Evolutionary conservation across 1,140 invertebrate genomes (phyloP).

Genomic region (Cryptotermes secundus): DNA sequence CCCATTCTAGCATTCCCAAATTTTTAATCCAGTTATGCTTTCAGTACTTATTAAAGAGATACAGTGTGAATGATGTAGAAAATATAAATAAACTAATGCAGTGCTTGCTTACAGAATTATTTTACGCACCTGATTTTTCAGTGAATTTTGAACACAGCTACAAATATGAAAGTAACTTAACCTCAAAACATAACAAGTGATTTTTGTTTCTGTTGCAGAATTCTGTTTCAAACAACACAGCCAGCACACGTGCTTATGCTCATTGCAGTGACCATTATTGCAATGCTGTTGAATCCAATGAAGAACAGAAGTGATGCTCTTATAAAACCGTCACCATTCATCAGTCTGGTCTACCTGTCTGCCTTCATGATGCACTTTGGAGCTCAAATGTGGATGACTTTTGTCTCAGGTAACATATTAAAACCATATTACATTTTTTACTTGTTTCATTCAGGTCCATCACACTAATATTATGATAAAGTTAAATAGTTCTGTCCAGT

Average conservation of each 20-base stretch:
- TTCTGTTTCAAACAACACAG: slow-evolving; percentile 67
- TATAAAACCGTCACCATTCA: slow-evolving; percentile 34
- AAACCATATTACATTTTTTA: too few relatives aligned
- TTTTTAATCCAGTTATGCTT: background rate
- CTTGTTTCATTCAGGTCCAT: too few relatives aligned
- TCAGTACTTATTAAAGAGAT: background rate
- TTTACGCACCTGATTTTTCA: background rate
- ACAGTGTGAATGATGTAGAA: background rate
- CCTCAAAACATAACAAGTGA: too few relatives aligned
- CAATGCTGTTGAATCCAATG: slow-evolving; percentile 55
- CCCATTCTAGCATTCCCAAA: background rate
- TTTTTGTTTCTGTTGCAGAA: slow-evolving; percentile 49
- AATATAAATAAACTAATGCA: background rate
- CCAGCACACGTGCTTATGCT: slow-evolving; percentile 72
- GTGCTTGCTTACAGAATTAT: background rate
- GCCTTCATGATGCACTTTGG: slow-evolving; percentile 77
- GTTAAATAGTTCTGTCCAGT: too few relatives aligned
- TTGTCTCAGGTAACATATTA: slow-evolving; percentile 66
- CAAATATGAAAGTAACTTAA: too few relatives aligned
- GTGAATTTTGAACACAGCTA: background rate
- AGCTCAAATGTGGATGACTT: slow-evolving; percentile 86
- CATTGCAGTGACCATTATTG: slow-evolving; percentile 60
- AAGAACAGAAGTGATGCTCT: background rate
- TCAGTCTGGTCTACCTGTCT: slow-evolving; percentile 63
- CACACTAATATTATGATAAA: too few relatives aligned